These are phyloP conservation scores for Martes martes DNA, from an alignment of 2,113 vertebrate species.

Conservation along the genomic window DNA sequence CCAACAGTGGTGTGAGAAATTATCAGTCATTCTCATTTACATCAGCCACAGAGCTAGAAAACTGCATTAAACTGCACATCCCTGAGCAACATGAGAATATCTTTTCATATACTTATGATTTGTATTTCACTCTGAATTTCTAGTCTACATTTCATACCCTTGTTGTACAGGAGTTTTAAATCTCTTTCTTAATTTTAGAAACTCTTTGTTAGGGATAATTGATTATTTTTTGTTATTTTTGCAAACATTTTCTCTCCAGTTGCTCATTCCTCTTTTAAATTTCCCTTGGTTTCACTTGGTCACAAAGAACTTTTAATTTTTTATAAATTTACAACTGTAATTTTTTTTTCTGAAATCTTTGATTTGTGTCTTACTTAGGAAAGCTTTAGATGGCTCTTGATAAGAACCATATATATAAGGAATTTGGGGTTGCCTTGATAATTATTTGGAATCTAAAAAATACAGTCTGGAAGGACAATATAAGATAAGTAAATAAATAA, in stretches of 20 bases:
- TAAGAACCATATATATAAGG: neutral
- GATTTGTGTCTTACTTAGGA: neutral
- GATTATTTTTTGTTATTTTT: neutral
- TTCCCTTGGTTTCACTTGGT: neutral
- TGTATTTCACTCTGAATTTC: constrained; percentile 1
- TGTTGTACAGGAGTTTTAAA: neutral
- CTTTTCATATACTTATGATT: neutral
- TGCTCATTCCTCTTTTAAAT: neutral
- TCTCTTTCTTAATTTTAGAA: neutral
- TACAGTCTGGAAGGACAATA: neutral
- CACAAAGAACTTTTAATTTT: neutral
- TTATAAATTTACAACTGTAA: neutral
- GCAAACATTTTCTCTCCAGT: neutral
- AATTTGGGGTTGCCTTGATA: neutral
- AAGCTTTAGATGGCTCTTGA: neutral
- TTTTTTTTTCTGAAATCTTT: neutral
- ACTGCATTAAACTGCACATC: neutral
- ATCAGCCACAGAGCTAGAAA: neutral
- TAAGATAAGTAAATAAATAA: neutral
- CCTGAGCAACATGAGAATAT: neutral
- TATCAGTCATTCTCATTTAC: neutral
- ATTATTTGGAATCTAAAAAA: neutral
- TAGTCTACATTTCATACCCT: neutral
- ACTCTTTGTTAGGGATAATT: neutral
- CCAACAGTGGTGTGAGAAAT: neutral